Evolutionary conservation across 2,113 vertebrate species (phyloP).

Genomic region (Campylorhamphus procurvoides): DNA sequence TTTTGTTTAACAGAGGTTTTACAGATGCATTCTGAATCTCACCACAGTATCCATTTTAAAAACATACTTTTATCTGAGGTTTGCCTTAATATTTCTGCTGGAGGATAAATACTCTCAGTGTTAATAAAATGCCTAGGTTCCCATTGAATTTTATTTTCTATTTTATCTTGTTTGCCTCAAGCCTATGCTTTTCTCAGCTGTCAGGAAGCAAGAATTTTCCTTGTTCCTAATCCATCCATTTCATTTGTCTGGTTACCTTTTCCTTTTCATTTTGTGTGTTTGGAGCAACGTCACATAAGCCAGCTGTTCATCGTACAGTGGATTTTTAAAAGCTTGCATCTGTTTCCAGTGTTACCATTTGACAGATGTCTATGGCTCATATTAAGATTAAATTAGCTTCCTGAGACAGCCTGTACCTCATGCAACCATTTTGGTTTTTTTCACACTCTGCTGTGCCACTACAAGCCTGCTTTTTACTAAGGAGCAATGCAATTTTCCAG

Average conservation of each 20-base stretch:
- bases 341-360: constrained; percentile 21
- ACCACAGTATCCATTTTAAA: neutral
- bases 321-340: neutral
- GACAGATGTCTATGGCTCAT: constrained; percentile 44
- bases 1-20: neutral
- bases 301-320: constrained; percentile 19
- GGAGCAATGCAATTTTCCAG: neutral
- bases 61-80: neutral
- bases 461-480: neutral
- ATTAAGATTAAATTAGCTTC: constrained; percentile 54
- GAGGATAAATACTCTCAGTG: neutral
- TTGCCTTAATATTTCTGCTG: neutral
- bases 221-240: neutral
- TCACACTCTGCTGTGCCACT: neutral
- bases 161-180: neutral
- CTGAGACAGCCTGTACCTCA: neutral
- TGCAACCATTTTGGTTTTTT: neutral
- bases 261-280: neutral
- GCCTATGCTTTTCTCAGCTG: neutral
- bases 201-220: neutral
- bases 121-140: neutral
- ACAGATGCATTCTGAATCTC: neutral
- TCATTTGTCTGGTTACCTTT: constrained; percentile 15
- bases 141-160: neutral
- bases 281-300: neutral